Evolutionary conservation across 2,113 vertebrate genomes (phyloP).

Genomic region (Pteruthius melanotis): DNA sequence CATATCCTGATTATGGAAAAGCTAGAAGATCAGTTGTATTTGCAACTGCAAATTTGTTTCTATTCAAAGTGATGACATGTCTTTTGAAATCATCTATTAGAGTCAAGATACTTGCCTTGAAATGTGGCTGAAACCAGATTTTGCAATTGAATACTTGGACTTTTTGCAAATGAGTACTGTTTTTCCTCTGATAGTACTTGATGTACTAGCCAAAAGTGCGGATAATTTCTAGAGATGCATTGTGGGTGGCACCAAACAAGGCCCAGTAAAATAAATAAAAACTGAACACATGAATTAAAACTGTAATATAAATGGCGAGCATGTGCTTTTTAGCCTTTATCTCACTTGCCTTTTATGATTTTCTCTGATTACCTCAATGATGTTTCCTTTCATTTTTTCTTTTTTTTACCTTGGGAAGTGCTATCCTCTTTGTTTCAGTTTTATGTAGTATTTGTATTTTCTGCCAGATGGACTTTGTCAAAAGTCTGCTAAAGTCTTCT

Average conservation of each 20-base stretch:
- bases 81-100: neutral
- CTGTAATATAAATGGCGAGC: neutral
- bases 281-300: neutral
- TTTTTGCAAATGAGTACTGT: neutral
- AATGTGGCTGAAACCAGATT: neutral
- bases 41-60: neutral
- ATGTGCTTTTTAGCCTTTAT: neutral
- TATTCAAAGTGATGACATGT: neutral
- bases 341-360: neutral
- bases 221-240: neutral
- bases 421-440: neutral
- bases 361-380: neutral
- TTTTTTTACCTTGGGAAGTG: neutral
- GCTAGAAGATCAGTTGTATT: neutral
- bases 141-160: neutral
- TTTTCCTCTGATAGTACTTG: neutral
- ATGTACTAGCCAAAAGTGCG: neutral
- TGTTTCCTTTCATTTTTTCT: neutral
- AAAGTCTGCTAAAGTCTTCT: neutral
- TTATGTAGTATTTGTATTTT: neutral
- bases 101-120: neutral
- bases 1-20: neutral
- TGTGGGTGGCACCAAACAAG: neutral
- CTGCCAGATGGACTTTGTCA: neutral
- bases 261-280: neutral